Percentiles rank a stretch among this genome's conserved stretches.
Conservation (phyloP, 2,113 vertebrate genomes). For the Pedetes capensis region DNA sequence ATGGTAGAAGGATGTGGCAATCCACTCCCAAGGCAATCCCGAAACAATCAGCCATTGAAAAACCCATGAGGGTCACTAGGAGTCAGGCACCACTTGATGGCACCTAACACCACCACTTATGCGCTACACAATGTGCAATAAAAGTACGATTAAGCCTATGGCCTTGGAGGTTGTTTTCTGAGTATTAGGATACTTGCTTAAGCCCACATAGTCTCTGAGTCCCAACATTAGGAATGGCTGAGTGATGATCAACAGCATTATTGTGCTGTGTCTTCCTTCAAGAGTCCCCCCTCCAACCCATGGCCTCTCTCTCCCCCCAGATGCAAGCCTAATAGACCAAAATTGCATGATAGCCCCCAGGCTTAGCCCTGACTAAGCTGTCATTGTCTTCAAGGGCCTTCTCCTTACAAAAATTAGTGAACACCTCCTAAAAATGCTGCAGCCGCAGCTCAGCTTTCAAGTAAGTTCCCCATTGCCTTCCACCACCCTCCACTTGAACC, state of each 20-base stretch:
- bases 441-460: background rate
- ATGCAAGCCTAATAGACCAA: rapidly evolving
- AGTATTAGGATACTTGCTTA: background rate
- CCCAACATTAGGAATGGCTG: background rate
- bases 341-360: rapidly evolving
- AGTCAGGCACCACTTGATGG: too few relatives aligned
- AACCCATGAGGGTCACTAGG: too few relatives aligned
- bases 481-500: background rate
- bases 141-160: background rate
- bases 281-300: rapidly evolving
- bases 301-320: background rate
- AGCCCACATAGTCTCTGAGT: background rate
- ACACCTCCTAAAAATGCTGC: background rate
- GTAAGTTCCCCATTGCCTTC: rapidly evolving
- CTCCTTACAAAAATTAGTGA: background rate
- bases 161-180: background rate
- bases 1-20: too few relatives aligned
- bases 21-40: too few relatives aligned
- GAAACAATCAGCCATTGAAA: too few relatives aligned
- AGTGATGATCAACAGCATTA: background rate
- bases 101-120: too few relatives aligned
- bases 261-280: background rate
- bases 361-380: background rate
- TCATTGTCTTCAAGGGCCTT: rapidly evolving
- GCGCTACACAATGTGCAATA: background rate